Conservation (phyloP, 2,888 invertebrate genomes). For the Apeira syringaria region DNA sequence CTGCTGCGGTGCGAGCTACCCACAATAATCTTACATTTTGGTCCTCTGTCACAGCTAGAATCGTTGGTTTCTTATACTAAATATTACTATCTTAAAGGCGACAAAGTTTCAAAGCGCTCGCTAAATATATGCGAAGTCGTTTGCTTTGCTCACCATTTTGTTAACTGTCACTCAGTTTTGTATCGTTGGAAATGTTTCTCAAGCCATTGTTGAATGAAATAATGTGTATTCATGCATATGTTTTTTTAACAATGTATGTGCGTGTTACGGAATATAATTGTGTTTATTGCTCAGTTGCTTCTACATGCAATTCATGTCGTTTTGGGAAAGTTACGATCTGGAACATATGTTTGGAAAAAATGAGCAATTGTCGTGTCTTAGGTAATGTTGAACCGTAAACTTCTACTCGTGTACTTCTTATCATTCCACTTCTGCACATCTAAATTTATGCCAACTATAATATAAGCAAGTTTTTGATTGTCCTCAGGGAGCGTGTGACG, state of each 20-base stretch:
- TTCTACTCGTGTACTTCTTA: neutral
- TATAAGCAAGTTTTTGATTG: too few relatives aligned
- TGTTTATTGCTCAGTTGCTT: constrained; percentile 4
- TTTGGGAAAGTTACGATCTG: constrained; percentile 6
- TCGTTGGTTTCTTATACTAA: too few relatives aligned
- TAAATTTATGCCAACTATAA: constrained; percentile 24
- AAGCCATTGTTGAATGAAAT: constrained; percentile 36
- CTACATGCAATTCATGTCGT: neutral
- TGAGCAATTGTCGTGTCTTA: too few relatives aligned
- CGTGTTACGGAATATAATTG: constrained; percentile 14
- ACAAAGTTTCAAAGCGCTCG: too few relatives aligned
- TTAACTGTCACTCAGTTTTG: constrained; percentile 34
- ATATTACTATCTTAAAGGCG: too few relatives aligned
- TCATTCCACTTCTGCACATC: neutral
- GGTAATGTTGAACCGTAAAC: too few relatives aligned
- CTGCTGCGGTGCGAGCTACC: constrained; percentile 2
- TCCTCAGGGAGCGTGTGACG: constrained; percentile 70
- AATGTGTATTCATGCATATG: constrained; percentile 9
- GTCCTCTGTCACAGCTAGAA: neutral
- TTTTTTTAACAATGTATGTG: constrained; percentile 9
- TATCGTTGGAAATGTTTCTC: constrained; percentile 40
- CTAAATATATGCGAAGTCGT: too few relatives aligned
- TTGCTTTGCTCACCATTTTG: neutral
- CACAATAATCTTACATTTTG: neutral
- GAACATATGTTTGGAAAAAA: too few relatives aligned